Conservation (phyloP, 2,113 vertebrate genomes). For the Myanophis thanlyinensis region DNA sequence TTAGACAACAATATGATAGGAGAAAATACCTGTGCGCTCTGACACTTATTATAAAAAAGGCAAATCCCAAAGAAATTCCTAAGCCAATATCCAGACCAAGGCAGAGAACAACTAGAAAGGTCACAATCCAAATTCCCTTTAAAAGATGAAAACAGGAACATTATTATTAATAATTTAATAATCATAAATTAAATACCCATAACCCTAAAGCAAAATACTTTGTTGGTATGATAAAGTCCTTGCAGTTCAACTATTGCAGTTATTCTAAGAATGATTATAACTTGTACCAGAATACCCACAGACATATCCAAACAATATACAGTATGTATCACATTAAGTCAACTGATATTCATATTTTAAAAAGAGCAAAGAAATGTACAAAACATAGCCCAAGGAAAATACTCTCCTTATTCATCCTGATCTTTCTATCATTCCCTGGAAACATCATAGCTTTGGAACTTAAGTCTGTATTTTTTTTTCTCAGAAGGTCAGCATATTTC, state of each 20-base stretch:
- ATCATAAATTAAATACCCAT: neutral
- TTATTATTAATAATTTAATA: neutral
- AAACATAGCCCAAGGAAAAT: neutral
- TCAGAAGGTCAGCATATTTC: neutral
- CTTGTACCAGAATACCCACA: neutral
- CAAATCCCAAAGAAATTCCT: slow-evolving; percentile 31
- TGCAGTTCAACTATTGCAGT: neutral
- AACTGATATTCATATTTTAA: neutral
- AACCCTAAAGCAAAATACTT: neutral
- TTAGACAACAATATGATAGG: neutral
- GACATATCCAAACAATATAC: neutral
- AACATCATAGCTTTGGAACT: neutral
- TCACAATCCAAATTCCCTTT: slow-evolving; percentile 65
- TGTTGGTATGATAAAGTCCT: neutral
- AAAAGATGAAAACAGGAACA: slow-evolving; percentile 11
- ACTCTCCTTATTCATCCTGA: neutral
- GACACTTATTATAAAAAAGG: slow-evolving; percentile 59
- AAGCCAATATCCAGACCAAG: slow-evolving; percentile 64
- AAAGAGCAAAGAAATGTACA: neutral
- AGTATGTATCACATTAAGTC: neutral
- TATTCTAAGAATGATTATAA: neutral
- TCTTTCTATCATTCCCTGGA: neutral
- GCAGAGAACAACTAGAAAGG: slow-evolving; percentile 52
- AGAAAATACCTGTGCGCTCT: slow-evolving; percentile 65
- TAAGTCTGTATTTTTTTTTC: neutral